Evolutionary conservation across 2,888 invertebrate species (phyloP).

Genomic region (Drosophila monieri): DNA sequence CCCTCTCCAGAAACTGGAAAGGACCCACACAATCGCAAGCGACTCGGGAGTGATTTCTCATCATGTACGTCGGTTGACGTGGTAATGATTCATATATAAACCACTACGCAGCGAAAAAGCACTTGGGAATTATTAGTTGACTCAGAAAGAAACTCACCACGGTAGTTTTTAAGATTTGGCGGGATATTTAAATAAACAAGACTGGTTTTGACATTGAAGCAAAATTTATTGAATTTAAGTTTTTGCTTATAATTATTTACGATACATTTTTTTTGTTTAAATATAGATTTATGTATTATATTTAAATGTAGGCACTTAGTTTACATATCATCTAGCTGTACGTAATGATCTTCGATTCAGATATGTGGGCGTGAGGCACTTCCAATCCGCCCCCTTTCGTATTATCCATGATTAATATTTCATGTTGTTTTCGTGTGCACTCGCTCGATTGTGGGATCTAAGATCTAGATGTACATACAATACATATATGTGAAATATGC

Average conservation of each 20-base stretch:
- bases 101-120: neutral
- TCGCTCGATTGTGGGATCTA: slow-evolving; percentile 50
- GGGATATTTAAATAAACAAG: slow-evolving; percentile 7
- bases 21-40: slow-evolving; percentile 67
- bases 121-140: slow-evolving; percentile 55
- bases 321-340: slow-evolving; percentile 77
- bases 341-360: slow-evolving; percentile 68
- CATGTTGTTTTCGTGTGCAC: slow-evolving; percentile 33
- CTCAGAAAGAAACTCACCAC: neutral
- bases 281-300: slow-evolving; percentile 52
- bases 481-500: slow-evolving; percentile 60
- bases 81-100: slow-evolving; percentile 30
- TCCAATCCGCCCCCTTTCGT: slow-evolving; percentile 20
- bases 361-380: slow-evolving; percentile 37
- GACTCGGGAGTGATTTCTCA: slow-evolving; percentile 67
- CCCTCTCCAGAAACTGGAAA: slow-evolving; percentile 63
- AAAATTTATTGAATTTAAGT: slow-evolving; percentile 73
- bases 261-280: slow-evolving; percentile 21
- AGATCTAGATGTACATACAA: slow-evolving; percentile 47
- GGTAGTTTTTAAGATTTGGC: slow-evolving; percentile 19
- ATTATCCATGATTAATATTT: slow-evolving; percentile 16
- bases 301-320: slow-evolving; percentile 73
- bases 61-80: slow-evolving; percentile 3
- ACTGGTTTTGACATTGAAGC: slow-evolving; percentile 47
- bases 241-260: slow-evolving; percentile 61